Evolutionary conservation across 2,797 vertebrate genomes (phyloP), one percentile per base, ranked within the genome.

Genomic region (Paramormyrops hopkinsi): DNA sequence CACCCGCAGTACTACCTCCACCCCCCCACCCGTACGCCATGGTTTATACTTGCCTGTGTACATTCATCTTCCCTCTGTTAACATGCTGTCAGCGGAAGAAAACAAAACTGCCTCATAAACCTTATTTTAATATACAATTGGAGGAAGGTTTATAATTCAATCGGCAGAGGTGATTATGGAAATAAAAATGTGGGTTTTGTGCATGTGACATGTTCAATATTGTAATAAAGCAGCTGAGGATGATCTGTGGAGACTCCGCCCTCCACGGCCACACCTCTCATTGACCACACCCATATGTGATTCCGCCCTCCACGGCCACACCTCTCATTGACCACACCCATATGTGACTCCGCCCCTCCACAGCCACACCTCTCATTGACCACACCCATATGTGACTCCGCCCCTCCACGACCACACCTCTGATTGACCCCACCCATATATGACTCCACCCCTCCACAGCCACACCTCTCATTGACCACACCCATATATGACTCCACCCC

Each of bases 101-200:
- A 62, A 62, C n/a, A 22, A 22, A 62, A 62, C 6, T 37, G 83
- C 53, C 88, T 50, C 73, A 83, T 53, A 44, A 88, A 53, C 69
- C 73, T 56, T 33, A 8, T 12, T 65, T 85, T 65, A 41, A 89
- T 83, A 83, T 62, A 84, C 62, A 56, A 51, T 44, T 56, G 1
- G 41, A 19, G 88, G 44, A 2, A 89, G 25, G 5, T 65, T 82
- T 50, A 59, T 89, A 69, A 86, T 65, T 48, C 56, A 89, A 85
- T 85, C 17, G 37, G 14, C 12, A 33, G 50, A 44, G 0, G 33
- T 62, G 51, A 83, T 82, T 89, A 89, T 59, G 56, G 19, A 88
- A 88, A 62, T 62, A 25, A 88, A 88, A 88, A 65, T 56, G 85
- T 54, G 25, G n/a, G 25, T 86, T 37, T 19, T 56, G 19, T 1